phyloP scores from a whole-genome alignment of 2,113 vertebrate genomes.

The Pampusana beccarii region DNA sequence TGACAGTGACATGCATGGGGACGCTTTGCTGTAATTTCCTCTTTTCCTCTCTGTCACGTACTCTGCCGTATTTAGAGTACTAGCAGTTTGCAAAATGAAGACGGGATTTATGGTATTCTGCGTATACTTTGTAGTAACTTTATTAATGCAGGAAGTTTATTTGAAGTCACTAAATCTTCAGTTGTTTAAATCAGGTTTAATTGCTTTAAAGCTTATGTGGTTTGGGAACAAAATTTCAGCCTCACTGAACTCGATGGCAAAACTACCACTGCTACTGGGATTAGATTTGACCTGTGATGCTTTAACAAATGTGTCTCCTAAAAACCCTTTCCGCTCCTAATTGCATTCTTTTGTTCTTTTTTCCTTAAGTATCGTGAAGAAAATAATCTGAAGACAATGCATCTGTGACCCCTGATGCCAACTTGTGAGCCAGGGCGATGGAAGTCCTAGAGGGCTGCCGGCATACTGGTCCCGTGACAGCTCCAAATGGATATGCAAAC shows the following conservation, averaged over 20 bases:
- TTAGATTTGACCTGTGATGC: background rate
- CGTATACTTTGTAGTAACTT: background rate
- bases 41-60: background rate
- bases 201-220: background rate
- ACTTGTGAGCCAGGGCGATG: constrained; percentile 71
- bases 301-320: background rate
- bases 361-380: constrained; percentile 14
- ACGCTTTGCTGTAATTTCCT: background rate
- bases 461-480: constrained; percentile 48
- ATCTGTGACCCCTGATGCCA: background rate
- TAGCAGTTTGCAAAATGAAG: fast-evolving
- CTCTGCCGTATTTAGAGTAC: background rate
- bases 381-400: constrained; percentile 20
- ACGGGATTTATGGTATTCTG: background rate
- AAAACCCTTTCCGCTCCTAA: background rate
- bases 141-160: background rate
- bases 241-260: background rate
- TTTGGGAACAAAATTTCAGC: background rate
- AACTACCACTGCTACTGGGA: background rate
- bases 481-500: constrained; percentile 84
- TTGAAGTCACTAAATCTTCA: background rate
- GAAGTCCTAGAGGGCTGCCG: constrained; percentile 74
- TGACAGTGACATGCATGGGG: background rate
- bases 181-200: background rate
- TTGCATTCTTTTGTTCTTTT: constrained; percentile 5